Evolutionary conservation across 1,140 invertebrate species (phyloP).

Genomic region (Gonioctena quinquepunctata): DNA sequence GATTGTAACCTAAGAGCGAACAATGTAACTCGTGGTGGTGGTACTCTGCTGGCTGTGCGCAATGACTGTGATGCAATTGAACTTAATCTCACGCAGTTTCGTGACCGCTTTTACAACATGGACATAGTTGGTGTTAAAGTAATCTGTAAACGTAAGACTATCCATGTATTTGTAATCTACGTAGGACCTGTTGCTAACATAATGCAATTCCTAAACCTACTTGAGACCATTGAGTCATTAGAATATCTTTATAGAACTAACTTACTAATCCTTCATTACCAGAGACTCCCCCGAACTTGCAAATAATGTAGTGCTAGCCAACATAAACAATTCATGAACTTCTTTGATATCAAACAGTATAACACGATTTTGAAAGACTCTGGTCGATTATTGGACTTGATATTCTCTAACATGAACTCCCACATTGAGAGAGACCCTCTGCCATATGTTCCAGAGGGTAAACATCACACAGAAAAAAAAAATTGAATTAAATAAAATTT

Average conservation of each 20-base stretch:
- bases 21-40: no score
- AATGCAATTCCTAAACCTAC: neutral
- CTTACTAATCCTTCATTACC: neutral
- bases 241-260: neutral
- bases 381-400: neutral
- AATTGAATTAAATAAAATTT: no score
- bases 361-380: neutral
- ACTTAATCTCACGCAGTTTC: no score
- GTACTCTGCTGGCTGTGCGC: no score
- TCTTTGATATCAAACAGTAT: neutral
- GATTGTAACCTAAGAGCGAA: no score
- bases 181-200: neutral
- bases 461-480: no score
- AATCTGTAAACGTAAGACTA: neutral
- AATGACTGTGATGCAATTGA: no score
- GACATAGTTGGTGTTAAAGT: neutral
- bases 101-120: neutral
- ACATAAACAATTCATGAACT: neutral
- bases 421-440: neutral
- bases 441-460: no score
- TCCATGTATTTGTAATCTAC: constrained; percentile 2
- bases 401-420: neutral
- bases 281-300: neutral
- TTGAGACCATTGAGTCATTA: neutral
- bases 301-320: neutral